Conservation (phyloP, 2,888 invertebrate species). For the Drosophila flavopinicola region DNA sequence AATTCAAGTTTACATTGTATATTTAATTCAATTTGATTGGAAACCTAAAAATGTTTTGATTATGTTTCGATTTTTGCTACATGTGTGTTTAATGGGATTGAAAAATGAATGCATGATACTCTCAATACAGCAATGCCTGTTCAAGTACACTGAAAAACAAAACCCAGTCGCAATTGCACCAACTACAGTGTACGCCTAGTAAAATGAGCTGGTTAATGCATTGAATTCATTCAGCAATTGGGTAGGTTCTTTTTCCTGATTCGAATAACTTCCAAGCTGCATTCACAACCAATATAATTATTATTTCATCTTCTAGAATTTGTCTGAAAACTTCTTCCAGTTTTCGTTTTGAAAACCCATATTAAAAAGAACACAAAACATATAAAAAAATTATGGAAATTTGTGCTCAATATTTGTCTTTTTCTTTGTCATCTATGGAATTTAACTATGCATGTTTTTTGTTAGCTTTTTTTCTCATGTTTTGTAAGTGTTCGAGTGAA, state of each 20-base stretch:
- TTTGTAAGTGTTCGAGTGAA: slow-evolving; percentile 61
- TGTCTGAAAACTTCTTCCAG: neutral
- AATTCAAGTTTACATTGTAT: slow-evolving; percentile 57
- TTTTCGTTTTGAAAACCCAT: slow-evolving; percentile 10
- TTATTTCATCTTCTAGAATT: slow-evolving; percentile 41
- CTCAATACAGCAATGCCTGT: slow-evolving; percentile 6
- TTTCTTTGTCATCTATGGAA: slow-evolving; percentile 47
- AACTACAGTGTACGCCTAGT: slow-evolving; percentile 25
- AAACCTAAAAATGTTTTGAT: slow-evolving; percentile 78
- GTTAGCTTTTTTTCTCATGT: slow-evolving; percentile 14
- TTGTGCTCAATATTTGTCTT: slow-evolving; percentile 43
- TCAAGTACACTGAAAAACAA: slow-evolving; percentile 61
- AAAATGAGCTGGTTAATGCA: slow-evolving; percentile 38
- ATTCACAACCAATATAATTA: slow-evolving; percentile 78
- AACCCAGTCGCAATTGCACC: slow-evolving; percentile 12
- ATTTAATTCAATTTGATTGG: slow-evolving; percentile 75
- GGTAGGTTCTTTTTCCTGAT: slow-evolving; percentile 55
- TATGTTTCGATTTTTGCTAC: slow-evolving; percentile 74
- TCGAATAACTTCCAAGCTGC: slow-evolving; percentile 72
- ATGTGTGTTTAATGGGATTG: slow-evolving; percentile 35
- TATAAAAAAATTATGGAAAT: slow-evolving; percentile 36
- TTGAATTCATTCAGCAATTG: slow-evolving; percentile 69
- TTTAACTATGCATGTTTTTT: slow-evolving; percentile 52
- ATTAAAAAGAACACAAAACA: slow-evolving; percentile 17
- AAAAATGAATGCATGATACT: slow-evolving; percentile 33